Conservation (phyloP, 2,797 vertebrate species). For the Menidia menidia region DNA sequence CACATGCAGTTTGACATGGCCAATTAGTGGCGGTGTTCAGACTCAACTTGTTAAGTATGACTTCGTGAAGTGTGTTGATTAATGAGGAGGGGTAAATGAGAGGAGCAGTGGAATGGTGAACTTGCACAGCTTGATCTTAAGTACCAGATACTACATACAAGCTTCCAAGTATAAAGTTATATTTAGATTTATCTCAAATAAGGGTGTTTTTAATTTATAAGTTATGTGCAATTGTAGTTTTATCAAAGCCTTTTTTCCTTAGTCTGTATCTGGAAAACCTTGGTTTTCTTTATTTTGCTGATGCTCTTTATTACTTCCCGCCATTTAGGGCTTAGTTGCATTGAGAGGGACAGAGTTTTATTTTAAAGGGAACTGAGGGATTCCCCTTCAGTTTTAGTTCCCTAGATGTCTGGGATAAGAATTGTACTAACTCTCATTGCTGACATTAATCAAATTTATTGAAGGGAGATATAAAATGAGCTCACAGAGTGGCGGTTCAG, state of each 20-base stretch:
- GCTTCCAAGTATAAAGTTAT: background rate
- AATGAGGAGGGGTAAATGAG: constrained; percentile 59
- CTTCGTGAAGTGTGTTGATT: constrained; percentile 67
- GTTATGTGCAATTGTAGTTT: background rate
- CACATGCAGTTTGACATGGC: constrained; percentile 58
- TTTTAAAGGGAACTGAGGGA: no score
- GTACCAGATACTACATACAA: background rate
- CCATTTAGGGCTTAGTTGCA: background rate
- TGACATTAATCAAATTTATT: background rate
- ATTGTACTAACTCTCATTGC: background rate
- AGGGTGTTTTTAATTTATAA: background rate
- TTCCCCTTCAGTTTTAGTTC: constrained; percentile 37
- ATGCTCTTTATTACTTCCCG: background rate
- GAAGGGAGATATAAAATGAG: no score
- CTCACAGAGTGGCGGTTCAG: background rate
- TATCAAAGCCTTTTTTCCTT: background rate
- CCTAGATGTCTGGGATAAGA: constrained; percentile 42
- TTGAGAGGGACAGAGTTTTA: background rate
- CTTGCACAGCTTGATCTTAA: constrained; percentile 27
- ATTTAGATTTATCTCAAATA: no score
- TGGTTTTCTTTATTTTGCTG: background rate
- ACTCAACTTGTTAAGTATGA: constrained; percentile 58
- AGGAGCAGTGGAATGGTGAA: constrained; percentile 13
- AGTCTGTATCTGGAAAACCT: background rate
- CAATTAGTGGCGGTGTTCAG: constrained; percentile 63